Conservation (phyloP, 37 sponge, comb jelly and placozoan species). For the Mnemiopsis leidyi region DNA sequence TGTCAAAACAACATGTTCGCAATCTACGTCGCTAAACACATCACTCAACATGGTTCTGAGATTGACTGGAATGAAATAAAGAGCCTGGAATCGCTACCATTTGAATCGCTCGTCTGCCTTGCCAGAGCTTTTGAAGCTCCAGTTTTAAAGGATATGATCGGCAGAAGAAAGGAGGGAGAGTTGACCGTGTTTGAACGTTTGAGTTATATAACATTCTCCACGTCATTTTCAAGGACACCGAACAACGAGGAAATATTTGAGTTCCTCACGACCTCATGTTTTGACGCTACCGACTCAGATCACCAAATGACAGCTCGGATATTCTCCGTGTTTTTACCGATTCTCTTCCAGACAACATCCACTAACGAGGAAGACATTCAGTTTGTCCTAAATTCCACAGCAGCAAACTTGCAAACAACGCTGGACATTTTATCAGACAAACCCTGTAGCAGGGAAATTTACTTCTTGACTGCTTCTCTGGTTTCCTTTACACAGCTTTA, state of each 20-base stretch:
- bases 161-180: background rate
- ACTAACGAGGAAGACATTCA: background rate
- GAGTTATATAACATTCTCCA: background rate
- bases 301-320: background rate
- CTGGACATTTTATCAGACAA: background rate
- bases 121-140: background rate
- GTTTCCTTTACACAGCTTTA: background rate
- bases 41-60: background rate
- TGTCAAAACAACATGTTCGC: background rate
- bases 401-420: background rate
- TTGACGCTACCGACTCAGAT: background rate
- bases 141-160: background rate
- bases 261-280: background rate
- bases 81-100: background rate
- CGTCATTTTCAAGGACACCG: background rate
- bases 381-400: constrained; percentile 9
- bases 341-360: background rate
- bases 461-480: background rate
- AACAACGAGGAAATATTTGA: background rate
- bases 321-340: background rate
- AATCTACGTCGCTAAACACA: background rate
- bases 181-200: background rate
- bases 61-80: background rate
- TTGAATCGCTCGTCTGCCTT: background rate
- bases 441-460: background rate